Evolutionary conservation across 2,888 invertebrate species (phyloP), one percentile per base, ranked within the genome.

Genomic region (Philaethria dido): DNA sequence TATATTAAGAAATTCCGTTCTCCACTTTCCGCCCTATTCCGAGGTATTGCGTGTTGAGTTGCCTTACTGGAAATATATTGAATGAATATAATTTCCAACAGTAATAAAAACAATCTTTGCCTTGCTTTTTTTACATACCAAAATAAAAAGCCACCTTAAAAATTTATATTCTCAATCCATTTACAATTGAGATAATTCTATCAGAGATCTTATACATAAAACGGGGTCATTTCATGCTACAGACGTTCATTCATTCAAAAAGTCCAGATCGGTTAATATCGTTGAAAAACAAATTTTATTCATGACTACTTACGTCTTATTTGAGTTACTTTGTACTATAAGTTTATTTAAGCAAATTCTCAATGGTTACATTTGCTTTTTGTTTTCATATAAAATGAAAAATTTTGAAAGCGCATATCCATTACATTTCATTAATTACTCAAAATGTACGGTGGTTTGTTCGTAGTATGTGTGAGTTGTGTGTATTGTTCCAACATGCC

Each of bases 391-490:
- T 29, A 4, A 52, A 29, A 52, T 29, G 9, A 50, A 50, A 22
- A 16, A n/a, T 11, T n/a, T 44, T 29, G 18, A 42, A 42, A 60
- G 55, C 39, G 39, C 18, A 59, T 44, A 59, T 59, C 42, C 42
- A 57, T 50, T 59, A 45, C 59, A 60, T 59, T 29, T 22, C 59
- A 59, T 60, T 60, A 60, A 60, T 60, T 60, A 60, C 29, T 45
- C 18, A 14, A 18, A 44, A 55, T 39, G 55, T 22, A 55, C 39
- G 39, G 39, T 39, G 55, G 55, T 55, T 55, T 55, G 29, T 52
- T 52, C 29, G 29, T 16, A 44, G 16, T 1, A 8, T 16, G 44
- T 44, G 8, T 2, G 44, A 14, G 48, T 55, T 39, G 14, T 4
- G 3, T 39, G 20, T 42, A 57, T 42, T 57, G 39, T 42, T 57